These are phyloP conservation scores for Patella depressa DNA, from an alignment of 2,888 invertebrate genomes.

Conservation along the genomic window DNA sequence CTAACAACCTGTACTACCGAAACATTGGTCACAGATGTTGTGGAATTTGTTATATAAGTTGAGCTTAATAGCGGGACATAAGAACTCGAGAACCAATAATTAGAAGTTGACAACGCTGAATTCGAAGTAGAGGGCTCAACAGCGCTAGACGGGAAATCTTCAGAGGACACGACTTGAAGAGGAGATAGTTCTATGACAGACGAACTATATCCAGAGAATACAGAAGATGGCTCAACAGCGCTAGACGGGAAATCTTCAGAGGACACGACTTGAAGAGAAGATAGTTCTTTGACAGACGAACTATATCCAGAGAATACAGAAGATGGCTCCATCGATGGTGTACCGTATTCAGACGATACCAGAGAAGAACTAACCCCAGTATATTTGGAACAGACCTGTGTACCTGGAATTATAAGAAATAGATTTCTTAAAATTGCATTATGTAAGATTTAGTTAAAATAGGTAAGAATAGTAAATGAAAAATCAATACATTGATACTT, in stretches of 20 bases:
- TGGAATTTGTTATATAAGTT: not conserved
- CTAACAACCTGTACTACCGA: not conserved
- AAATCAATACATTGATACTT: too few species aligned
- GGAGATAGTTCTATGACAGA: not conserved
- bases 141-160: not conserved
- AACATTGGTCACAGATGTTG: not conserved
- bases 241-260: not conserved
- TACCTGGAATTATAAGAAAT: not conserved
- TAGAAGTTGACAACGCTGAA: not conserved
- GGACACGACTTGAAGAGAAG: not conserved
- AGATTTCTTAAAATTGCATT: not conserved
- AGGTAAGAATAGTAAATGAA: too few species aligned
- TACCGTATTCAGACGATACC: not conserved
- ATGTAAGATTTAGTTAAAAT: too few species aligned
- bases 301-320: not conserved
- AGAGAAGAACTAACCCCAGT: too few species aligned
- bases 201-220: not conserved
- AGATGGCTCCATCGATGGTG: not conserved
- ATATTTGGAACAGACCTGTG: not conserved
- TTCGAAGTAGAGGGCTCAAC: not conserved
- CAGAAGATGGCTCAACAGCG: not conserved
- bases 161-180: not conserved
- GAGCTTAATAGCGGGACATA: not conserved
- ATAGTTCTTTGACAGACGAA: not conserved
- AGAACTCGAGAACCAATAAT: not conserved